Conservation (phyloP, 2,888 invertebrate genomes). For the Cremastobaeus sp. region DNA sequence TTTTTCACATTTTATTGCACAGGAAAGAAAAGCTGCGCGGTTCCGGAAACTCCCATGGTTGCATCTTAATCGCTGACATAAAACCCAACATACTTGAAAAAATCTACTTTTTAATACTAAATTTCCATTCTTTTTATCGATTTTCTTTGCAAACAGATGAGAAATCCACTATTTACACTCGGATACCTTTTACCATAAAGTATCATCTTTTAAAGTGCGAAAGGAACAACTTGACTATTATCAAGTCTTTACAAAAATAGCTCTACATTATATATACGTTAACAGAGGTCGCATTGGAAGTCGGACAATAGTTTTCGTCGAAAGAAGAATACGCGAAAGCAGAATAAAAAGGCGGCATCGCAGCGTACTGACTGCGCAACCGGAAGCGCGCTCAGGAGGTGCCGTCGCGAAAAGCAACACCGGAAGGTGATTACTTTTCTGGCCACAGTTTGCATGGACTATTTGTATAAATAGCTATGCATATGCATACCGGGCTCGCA, state of each 20-base stretch:
- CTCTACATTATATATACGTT: slow-evolving; percentile 10
- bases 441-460: slow-evolving; percentile 58
- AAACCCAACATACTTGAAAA: no score
- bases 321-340: slow-evolving; percentile 33
- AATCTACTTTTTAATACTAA: no score
- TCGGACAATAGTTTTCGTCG: slow-evolving; percentile 40
- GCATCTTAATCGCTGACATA: no score
- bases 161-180: no score
- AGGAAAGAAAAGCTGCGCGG: no score
- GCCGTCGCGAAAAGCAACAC: slow-evolving; percentile 45
- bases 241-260: slow-evolving; percentile 18
- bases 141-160: no score
- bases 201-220: no score
- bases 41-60: no score
- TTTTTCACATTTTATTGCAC: no score
- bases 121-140: no score
- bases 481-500: slow-evolving; percentile 61
- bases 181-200: no score
- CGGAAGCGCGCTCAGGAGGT: slow-evolving; percentile 41
- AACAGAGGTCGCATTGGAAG: slow-evolving; percentile 31
- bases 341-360: slow-evolving; percentile 37
- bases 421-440: slow-evolving; percentile 62
- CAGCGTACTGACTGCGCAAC: slow-evolving; percentile 30
- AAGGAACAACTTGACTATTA: slow-evolving; percentile 6
- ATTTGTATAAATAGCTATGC: slow-evolving; percentile 62